These are phyloP conservation scores for Microcebus ravelobensis DNA, from an alignment of 2,113 vertebrate genomes.

Conservation along the genomic window DNA sequence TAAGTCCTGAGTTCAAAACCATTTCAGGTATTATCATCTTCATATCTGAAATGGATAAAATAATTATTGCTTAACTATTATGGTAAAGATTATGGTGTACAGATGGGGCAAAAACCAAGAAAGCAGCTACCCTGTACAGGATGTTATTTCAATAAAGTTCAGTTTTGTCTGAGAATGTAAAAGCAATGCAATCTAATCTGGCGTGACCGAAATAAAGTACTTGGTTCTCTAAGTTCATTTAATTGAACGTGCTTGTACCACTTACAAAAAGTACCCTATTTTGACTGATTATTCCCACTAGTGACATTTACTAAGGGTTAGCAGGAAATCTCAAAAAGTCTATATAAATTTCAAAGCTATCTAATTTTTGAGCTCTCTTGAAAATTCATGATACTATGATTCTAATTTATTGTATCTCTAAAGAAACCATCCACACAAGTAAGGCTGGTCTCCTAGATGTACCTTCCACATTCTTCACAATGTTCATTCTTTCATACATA, in stretches of 20 bases:
- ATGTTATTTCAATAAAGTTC: not conserved
- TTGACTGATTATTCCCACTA: slow-evolving; percentile 42
- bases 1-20: not conserved
- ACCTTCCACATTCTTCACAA: not conserved
- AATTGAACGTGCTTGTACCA: not conserved
- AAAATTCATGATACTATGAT: not conserved
- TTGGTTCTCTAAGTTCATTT: not conserved
- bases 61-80: not conserved
- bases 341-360: not conserved
- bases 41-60: slow-evolving; percentile 15
- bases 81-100: not conserved
- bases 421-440: not conserved
- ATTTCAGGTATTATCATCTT: not conserved
- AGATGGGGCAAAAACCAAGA: not conserved
- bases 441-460: not conserved
- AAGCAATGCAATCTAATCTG: not conserved
- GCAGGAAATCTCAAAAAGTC: not conserved
- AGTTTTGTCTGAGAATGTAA: not conserved
- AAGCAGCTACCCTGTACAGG: not conserved
- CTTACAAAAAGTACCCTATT: not conserved
- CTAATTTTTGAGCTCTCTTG: not conserved
- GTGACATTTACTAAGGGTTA: slow-evolving; percentile 20
- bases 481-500: not conserved
- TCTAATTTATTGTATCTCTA: not conserved
- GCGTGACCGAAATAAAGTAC: not conserved